phyloP scores from a whole-genome alignment of 2,888 invertebrate species.

The Hypselothyrea guttata region DNA sequence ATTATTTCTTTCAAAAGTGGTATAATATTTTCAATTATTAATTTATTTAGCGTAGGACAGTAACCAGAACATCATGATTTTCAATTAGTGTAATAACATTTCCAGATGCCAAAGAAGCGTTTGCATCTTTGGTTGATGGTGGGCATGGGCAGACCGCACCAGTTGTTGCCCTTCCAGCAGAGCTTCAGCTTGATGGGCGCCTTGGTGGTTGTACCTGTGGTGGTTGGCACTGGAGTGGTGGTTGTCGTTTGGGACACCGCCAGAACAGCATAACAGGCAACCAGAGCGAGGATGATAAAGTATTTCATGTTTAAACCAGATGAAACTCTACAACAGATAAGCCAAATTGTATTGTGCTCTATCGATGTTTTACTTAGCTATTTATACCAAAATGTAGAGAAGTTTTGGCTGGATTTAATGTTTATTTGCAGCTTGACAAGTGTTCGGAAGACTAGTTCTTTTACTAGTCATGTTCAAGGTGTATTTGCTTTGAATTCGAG shows the following conservation, averaged over 20 bases:
- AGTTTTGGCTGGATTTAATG: not conserved
- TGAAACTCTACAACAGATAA: not conserved
- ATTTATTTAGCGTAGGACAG: too few relatives aligned
- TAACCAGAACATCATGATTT: not conserved
- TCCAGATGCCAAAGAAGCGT: slow-evolving; percentile 17
- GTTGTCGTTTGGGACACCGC: not conserved
- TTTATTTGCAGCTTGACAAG: slow-evolving; percentile 22
- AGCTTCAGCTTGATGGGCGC: slow-evolving; percentile 11
- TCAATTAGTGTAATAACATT: slow-evolving; percentile 15
- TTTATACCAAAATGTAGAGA: slow-evolving; percentile 22
- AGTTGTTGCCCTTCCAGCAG: slow-evolving; percentile 38
- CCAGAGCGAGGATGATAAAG: slow-evolving; percentile 3
- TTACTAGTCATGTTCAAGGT: slow-evolving; percentile 23
- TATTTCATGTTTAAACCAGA: slow-evolving; percentile 11
- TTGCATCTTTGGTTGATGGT: slow-evolving; percentile 14
- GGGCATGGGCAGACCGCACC: slow-evolving; percentile 22
- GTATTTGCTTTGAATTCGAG: not conserved
- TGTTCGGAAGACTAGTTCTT: slow-evolving; percentile 19
- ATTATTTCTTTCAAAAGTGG: too few relatives aligned
- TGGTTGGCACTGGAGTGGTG: not conserved
- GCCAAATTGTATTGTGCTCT: slow-evolving; percentile 4
- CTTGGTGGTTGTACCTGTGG: not conserved
- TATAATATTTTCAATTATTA: too few relatives aligned
- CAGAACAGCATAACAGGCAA: slow-evolving; percentile 6
- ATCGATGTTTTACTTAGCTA: not conserved